Evolutionary conservation across 2,888 invertebrate genomes (phyloP).

Genomic region (Drosophila testacea): DNA sequence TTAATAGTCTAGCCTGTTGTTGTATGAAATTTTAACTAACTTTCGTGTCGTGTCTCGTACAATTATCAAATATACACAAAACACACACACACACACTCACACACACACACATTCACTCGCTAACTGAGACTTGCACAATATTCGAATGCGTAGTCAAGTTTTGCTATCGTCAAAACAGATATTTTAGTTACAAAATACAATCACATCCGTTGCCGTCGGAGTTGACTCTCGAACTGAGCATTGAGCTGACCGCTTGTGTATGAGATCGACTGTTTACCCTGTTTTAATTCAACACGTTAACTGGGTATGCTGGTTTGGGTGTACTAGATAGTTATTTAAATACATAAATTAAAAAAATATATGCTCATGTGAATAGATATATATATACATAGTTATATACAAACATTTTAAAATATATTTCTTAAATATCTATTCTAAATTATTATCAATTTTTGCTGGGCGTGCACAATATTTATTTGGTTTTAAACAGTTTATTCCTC

Average conservation of each 20-base stretch:
- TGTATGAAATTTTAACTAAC: slow-evolving; percentile 28
- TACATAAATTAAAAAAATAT: too few species aligned
- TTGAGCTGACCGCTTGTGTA: neutral
- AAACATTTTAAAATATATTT: too few species aligned
- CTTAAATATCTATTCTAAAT: too few species aligned
- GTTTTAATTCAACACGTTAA: neutral
- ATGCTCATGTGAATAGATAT: too few species aligned
- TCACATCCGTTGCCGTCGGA: slow-evolving; percentile 49
- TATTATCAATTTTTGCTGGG: too few species aligned
- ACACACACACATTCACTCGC: slow-evolving; percentile 6
- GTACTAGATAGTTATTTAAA: too few species aligned
- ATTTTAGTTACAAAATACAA: neutral
- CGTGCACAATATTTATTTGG: too few species aligned
- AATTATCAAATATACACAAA: slow-evolving; percentile 46
- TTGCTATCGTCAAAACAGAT: slow-evolving; percentile 1
- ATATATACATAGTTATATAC: too few species aligned
- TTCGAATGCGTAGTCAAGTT: neutral
- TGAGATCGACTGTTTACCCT: slow-evolving; percentile 1
- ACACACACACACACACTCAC: neutral
- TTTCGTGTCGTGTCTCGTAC: slow-evolving; percentile 51
- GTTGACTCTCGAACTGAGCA: slow-evolving; percentile 53
- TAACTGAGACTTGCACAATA: slow-evolving; percentile 65
- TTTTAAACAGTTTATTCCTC: too few species aligned
- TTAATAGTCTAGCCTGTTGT: slow-evolving; percentile 21
- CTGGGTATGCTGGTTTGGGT: too few species aligned